Conservation (phyloP, 1,140 invertebrate genomes). For the Helicorthomorpha holstii region DNA sequence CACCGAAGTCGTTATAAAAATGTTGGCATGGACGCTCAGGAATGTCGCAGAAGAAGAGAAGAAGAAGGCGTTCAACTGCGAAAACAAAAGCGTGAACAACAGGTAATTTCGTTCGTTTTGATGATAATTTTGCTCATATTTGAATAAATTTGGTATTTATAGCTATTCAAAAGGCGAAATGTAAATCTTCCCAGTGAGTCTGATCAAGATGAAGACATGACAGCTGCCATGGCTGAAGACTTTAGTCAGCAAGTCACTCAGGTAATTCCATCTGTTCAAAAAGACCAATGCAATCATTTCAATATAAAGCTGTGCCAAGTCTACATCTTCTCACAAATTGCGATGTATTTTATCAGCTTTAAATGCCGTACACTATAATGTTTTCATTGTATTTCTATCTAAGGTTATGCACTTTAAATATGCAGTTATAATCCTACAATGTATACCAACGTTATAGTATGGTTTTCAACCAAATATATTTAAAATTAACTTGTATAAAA, state of each 20-base stretch:
- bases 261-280: constrained; percentile 5
- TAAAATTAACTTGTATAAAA: too few species aligned
- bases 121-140: not conserved
- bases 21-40: constrained; percentile 73
- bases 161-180: constrained; percentile 76
- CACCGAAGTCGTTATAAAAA: constrained; percentile 95
- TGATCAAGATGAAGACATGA: constrained; percentile 32
- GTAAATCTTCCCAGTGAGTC: constrained; percentile 41
- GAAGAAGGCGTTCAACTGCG: constrained; percentile 90
- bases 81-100: constrained; percentile 88
- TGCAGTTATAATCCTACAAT: too few species aligned
- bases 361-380: too few species aligned
- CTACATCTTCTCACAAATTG: too few species aligned
- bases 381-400: too few species aligned
- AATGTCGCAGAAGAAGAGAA: constrained; percentile 74
- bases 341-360: too few species aligned
- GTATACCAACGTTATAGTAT: too few species aligned
- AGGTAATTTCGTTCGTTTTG: constrained; percentile 20
- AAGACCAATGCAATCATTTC: too few species aligned
- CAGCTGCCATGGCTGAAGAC: constrained; percentile 20
- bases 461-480: too few species aligned
- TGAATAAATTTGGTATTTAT: constrained; percentile 2
- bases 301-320: too few species aligned
- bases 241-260: constrained; percentile 5
- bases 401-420: too few species aligned